phyloP scores from a whole-genome alignment of 2,888 invertebrate species.

The Heteromyza rotundicornis region DNA sequence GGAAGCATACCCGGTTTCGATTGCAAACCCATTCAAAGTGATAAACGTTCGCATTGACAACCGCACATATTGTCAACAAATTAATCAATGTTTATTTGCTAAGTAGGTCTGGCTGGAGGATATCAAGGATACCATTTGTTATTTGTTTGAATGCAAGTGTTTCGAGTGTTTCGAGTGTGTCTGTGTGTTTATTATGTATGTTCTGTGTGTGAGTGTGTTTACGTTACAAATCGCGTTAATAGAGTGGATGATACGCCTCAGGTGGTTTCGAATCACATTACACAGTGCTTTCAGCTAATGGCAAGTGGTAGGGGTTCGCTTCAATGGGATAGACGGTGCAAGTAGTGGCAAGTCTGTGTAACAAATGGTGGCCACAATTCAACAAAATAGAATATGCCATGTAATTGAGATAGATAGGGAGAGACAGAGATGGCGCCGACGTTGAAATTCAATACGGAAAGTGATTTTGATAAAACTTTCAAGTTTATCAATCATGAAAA shows the following conservation, averaged over 20 bases:
- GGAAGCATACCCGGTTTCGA: not conserved
- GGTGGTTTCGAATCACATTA: conserved; percentile 29
- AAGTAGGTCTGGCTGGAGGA: conserved; percentile 50
- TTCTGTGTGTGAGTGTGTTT: conserved; percentile 42
- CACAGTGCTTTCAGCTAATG: not conserved
- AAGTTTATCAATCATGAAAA: no score
- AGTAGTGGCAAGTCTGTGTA: no score
- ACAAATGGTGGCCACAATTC: no score
- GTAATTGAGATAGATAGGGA: no score
- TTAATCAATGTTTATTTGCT: conserved; percentile 59
- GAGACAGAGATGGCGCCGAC: no score
- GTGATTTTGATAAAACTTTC: no score
- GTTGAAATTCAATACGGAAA: no score
- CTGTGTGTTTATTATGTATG: conserved; percentile 2
- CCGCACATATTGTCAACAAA: conserved; percentile 51
- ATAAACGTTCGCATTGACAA: conserved; percentile 25
- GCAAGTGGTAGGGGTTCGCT: no score
- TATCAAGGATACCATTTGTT: conserved; percentile 17
- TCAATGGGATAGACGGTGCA: no score
- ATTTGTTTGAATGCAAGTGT: not conserved
- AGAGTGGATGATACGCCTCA: conserved; percentile 53
- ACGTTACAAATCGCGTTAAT: conserved; percentile 55
- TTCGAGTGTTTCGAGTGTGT: conserved; percentile 9
- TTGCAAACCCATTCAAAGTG: conserved; percentile 22
- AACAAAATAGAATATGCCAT: no score